Evolutionary conservation across 2,113 vertebrate species (phyloP).

Genomic region (Albula glossodonta): DNA sequence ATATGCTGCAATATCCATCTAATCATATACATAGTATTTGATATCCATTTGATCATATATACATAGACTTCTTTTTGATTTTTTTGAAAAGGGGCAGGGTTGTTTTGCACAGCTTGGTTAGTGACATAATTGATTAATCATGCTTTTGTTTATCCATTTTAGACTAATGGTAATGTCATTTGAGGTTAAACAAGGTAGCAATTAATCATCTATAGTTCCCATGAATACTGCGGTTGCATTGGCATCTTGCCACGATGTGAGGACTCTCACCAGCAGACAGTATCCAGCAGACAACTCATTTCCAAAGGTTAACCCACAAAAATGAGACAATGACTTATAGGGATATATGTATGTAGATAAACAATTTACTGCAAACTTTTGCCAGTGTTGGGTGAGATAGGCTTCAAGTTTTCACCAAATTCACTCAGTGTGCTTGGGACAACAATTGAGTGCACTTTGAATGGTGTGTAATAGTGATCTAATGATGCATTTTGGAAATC

Average conservation of each 20-base stretch:
- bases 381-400: no score
- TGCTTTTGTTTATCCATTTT: not conserved
- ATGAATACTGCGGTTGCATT: slow-evolving; percentile 9
- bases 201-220: slow-evolving; percentile 24
- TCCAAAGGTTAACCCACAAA: no score
- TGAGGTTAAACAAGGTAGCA: slow-evolving; percentile 5
- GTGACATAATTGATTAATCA: slow-evolving; percentile 29
- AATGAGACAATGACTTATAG: not conserved
- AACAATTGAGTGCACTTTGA: no score
- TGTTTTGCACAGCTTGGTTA: not conserved
- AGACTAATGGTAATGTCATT: slow-evolving; percentile 12
- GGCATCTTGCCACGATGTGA: not conserved
- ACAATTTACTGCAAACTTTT: no score
- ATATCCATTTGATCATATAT: no score
- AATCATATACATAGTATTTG: not conserved
- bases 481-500: no score
- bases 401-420: no score
- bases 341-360: no score
- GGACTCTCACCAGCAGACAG: not conserved
- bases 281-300: not conserved
- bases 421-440: no score
- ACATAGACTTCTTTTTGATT: not conserved
- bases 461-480: no score
- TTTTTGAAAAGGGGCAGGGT: not conserved
- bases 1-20: not conserved